phyloP scores from a whole-genome alignment of 2,113 vertebrate species.

The Cettia cetti region DNA sequence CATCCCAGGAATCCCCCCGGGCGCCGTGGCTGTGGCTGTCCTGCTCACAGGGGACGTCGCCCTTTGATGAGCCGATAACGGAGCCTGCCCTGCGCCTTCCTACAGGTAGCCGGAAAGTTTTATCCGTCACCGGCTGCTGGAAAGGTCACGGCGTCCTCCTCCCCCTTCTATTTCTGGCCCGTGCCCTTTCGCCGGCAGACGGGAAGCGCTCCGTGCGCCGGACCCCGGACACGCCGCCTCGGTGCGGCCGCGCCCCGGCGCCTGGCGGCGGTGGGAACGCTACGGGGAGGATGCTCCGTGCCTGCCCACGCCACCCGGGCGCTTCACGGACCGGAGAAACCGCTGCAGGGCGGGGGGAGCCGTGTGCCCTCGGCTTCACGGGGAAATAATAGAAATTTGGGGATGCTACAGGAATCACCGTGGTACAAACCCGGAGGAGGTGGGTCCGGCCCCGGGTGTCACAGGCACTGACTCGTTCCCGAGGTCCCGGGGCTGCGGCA shows the following conservation, averaged over 20 bases:
- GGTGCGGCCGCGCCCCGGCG: not conserved
- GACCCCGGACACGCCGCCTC: not conserved
- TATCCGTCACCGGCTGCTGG: not conserved
- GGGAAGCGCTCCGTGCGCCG: not conserved
- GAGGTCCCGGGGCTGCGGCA: not conserved
- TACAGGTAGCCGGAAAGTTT: constrained; percentile 43
- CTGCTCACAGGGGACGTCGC: not conserved
- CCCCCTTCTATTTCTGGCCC: constrained; percentile 20
- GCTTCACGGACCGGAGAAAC: not conserved
- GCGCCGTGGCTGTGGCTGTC: not conserved
- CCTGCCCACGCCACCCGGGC: not conserved
- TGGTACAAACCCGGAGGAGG: not conserved
- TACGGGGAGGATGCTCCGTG: not conserved
- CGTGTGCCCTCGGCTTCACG: not conserved
- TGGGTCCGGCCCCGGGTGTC: not conserved
- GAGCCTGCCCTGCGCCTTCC: constrained; percentile 2
- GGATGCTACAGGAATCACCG: not conserved
- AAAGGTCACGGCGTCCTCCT: constrained; percentile 57
- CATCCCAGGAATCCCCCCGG: not conserved
- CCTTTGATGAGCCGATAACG: not conserved
- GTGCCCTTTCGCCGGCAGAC: constrained; percentile 8
- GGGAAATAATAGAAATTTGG: not conserved
- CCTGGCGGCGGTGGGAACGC: not conserved
- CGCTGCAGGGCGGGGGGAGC: not conserved
- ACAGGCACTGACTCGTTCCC: fast-evolving